Conservation (phyloP, 2,797 vertebrate species). For the Rhabdomys pumilio region DNA sequence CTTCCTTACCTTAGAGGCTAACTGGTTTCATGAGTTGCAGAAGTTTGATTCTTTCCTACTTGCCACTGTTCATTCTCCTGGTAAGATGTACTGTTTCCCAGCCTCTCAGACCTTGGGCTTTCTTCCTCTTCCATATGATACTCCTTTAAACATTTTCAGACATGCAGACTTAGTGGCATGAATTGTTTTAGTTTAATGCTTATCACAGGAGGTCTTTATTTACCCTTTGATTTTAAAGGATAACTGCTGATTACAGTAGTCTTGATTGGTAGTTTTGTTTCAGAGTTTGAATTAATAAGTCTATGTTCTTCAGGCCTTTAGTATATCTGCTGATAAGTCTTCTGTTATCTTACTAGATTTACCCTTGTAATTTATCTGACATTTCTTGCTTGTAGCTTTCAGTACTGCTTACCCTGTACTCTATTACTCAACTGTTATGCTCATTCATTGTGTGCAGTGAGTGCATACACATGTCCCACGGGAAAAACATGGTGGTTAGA, state of each 20-base stretch:
- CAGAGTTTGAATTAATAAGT: neutral
- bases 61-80: neutral
- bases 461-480: neutral
- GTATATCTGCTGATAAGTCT: neutral
- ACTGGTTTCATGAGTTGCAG: neutral
- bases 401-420: neutral
- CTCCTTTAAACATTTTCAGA: neutral
- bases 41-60: neutral
- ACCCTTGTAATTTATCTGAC: neutral
- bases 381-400: neutral
- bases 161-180: neutral
- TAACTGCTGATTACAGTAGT: neutral
- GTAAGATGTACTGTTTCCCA: neutral
- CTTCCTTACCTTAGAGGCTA: neutral
- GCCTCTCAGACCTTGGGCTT: neutral
- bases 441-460: neutral
- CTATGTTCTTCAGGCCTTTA: neutral
- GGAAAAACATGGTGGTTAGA: neutral
- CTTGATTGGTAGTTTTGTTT: neutral
- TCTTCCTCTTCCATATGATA: neutral
- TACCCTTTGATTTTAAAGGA: neutral
- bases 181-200: neutral
- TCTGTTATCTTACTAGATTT: neutral
- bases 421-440: neutral
- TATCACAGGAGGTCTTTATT: neutral